Evolutionary conservation across 2,797 vertebrate species (phyloP).

Genomic region (Acanthopagrus latus): DNA sequence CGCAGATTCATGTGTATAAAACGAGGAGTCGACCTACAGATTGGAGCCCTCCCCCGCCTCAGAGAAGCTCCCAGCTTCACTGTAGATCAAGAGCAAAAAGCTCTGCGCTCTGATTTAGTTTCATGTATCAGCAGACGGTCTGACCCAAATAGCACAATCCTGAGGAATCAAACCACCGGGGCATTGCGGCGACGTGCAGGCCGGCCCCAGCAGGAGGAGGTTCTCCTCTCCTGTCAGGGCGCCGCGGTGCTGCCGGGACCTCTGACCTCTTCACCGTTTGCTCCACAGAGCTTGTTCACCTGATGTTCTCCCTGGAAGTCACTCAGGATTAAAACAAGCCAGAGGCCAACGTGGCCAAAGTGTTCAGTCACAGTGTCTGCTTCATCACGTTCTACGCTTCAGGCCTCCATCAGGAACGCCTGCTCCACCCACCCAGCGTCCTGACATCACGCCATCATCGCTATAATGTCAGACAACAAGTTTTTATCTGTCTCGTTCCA

Average conservation of each 20-base stretch:
- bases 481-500: neutral
- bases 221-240: neutral
- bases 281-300: neutral
- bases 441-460: neutral
- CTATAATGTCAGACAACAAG: neutral
- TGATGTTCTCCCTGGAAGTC: constrained; percentile 13
- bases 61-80: neutral
- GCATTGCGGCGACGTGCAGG: neutral
- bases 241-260: constrained; percentile 11
- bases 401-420: too few species aligned
- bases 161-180: neutral
- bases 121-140: neutral
- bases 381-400: neutral
- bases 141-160: neutral
- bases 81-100: neutral
- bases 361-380: neutral
- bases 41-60: neutral
- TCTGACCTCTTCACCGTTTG: constrained; percentile 32
- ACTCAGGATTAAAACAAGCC: constrained; percentile 35
- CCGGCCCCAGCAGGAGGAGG: neutral
- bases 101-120: neutral
- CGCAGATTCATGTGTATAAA: neutral
- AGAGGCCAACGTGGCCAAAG: constrained; percentile 15
- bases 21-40: neutral
- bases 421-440: neutral